Percentiles rank a stretch among this genome's conserved stretches.
phyloP scores from a whole-genome alignment of 2,113 vertebrate species.

The Todiramphus chloris region DNA sequence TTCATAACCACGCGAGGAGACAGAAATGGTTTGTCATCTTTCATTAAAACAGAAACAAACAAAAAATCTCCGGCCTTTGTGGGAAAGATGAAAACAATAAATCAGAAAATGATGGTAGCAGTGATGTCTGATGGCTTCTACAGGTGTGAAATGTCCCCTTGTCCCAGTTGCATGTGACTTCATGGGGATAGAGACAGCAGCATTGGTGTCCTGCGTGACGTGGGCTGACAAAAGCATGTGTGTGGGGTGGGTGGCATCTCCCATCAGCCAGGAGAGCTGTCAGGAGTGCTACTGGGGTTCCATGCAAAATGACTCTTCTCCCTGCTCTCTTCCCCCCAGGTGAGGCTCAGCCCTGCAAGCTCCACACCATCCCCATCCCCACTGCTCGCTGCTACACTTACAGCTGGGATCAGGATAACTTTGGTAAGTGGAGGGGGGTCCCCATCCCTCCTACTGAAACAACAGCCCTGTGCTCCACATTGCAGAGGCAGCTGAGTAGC shows the following conservation, averaged over 20 bases:
- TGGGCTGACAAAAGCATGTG: background rate
- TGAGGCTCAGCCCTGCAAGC: conserved; percentile 61
- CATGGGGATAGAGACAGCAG: background rate
- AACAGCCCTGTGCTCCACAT: accelerated
- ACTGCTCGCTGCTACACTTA: conserved; percentile 88
- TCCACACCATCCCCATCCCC: conserved; percentile 86
- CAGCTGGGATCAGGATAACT: conserved; percentile 94
- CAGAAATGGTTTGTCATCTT: background rate
- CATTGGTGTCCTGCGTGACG: accelerated
- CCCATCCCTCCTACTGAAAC: background rate
- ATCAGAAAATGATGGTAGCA: background rate
- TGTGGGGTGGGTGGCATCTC: background rate
- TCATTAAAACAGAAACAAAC: background rate
- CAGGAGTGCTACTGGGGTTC: accelerated
- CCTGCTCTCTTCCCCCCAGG: conserved; percentile 40
- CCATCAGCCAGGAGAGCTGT: background rate
- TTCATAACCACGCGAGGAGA: accelerated
- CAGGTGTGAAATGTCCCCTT: background rate
- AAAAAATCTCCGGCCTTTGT: background rate
- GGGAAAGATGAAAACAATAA: background rate
- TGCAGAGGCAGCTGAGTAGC: background rate
- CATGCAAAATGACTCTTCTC: background rate
- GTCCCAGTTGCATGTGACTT: accelerated
- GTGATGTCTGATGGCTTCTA: background rate
- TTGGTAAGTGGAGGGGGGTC: conserved; percentile 79